Evolutionary conservation across 2,888 invertebrate species (phyloP).

Genomic region (Rhagium mordax): DNA sequence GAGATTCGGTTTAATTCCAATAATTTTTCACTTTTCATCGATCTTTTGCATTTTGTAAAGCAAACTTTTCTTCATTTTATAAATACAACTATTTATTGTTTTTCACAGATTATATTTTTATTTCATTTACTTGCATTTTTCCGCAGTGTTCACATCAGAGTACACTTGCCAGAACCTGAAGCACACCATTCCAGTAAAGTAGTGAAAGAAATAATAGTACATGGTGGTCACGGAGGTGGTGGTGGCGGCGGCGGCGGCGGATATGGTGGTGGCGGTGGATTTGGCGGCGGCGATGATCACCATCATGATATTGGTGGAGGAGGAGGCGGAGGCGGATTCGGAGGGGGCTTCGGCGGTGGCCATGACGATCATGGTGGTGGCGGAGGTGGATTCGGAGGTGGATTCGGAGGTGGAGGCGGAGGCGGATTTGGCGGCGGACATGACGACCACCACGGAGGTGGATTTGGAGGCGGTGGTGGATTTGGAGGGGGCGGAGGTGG

Average conservation of each 20-base stretch:
- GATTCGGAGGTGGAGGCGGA: constrained; percentile 29
- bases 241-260: constrained; percentile 16
- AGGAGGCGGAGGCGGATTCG: constrained; percentile 33
- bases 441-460: constrained; percentile 14
- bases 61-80: too few species aligned
- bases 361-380: constrained; percentile 29
- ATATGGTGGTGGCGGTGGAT: constrained; percentile 31
- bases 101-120: background rate
- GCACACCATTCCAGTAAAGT: constrained; percentile 19
- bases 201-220: constrained; percentile 28
- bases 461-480: constrained; percentile 1
- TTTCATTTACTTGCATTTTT: background rate
- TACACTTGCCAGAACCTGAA: constrained; percentile 31
- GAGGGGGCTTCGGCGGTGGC: constrained; percentile 28
- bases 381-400: constrained; percentile 35
- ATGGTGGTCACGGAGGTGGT: constrained; percentile 27
- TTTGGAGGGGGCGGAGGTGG: background rate
- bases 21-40: too few species aligned
- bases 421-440: background rate
- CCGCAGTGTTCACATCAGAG: constrained; percentile 38
- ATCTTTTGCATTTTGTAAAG: too few species aligned
- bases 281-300: constrained; percentile 31
- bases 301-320: constrained; percentile 34
- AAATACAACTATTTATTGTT: too few species aligned
- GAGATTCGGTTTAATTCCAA: too few species aligned